A percentile compares a stretch with the other conserved stretches of the same genome.
Evolutionary conservation across 2,888 invertebrate species (phyloP).

Genomic region (Eupithecia inturbata): DNA sequence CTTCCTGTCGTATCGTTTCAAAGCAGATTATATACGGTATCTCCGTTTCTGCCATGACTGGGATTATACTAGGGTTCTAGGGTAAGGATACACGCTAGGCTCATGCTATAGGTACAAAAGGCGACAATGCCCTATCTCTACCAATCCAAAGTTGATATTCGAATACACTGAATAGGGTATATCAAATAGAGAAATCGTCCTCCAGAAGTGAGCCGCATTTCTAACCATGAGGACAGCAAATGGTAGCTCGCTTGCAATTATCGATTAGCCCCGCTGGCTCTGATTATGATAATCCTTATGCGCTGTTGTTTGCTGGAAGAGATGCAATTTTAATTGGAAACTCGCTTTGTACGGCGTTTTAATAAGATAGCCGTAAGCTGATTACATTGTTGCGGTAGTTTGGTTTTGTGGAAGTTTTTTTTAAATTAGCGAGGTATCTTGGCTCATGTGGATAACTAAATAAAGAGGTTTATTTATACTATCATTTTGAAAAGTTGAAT

Average conservation of each 20-base stretch:
- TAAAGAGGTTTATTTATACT: not conserved
- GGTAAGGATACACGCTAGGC: not conserved
- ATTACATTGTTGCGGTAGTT: conserved; percentile 26
- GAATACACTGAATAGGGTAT: not conserved
- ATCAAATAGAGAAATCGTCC: not conserved
- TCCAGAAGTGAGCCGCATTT: not conserved
- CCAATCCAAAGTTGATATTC: not conserved
- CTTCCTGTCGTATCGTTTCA: not conserved
- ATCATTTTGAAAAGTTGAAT: not conserved
- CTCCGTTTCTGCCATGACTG: not conserved
- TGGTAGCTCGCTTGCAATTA: conserved; percentile 33
- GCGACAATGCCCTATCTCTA: not conserved
- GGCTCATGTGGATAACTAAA: not conserved
- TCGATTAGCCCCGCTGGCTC: conserved; percentile 35
- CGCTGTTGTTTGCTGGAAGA: conserved; percentile 42
- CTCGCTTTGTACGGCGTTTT: conserved; percentile 33
- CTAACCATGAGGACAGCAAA: not conserved
- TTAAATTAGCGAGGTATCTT: conserved; percentile 6
- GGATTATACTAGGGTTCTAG: not conserved
- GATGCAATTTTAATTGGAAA: conserved; percentile 42
- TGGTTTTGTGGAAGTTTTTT: conserved; percentile 13
- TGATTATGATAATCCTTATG: conserved; percentile 44
- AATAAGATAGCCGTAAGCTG: conserved; percentile 38
- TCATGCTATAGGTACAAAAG: too few relatives aligned
- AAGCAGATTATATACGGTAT: not conserved